Evolutionary conservation across 1,140 invertebrate species (phyloP).

Genomic region (Onthophagus taurus): DNA sequence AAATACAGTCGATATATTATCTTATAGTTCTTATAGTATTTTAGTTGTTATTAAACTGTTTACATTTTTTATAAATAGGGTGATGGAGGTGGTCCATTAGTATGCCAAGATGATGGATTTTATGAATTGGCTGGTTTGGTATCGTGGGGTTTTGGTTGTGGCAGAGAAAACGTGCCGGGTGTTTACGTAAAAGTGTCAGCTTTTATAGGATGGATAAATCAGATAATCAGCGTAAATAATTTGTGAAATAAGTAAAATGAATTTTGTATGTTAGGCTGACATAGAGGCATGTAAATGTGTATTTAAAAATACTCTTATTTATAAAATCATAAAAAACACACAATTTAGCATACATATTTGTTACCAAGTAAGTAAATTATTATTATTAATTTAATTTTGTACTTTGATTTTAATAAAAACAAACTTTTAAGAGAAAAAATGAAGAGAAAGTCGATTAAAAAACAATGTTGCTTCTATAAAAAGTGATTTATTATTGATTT

Average conservation of each 20-base stretch:
- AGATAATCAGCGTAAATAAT: constrained; percentile 92
- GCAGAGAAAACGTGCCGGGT: constrained; percentile 77
- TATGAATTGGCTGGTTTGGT: constrained; percentile 85
- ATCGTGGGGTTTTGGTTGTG: constrained; percentile 89
- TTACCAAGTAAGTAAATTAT: too few species aligned
- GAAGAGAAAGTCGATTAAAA: too few species aligned
- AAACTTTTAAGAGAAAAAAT: too few species aligned
- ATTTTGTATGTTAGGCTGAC: background rate
- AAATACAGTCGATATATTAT: too few species aligned
- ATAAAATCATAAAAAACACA: background rate
- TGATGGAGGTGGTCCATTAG: constrained; percentile 83
- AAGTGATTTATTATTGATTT: too few species aligned
- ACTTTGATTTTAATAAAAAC: too few species aligned
- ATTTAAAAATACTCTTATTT: background rate
- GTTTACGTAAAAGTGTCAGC: constrained; percentile 91
- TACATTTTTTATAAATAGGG: constrained; percentile 47
- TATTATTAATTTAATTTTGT: too few species aligned
- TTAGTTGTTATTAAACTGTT: constrained; percentile 3
- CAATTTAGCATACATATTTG: too few species aligned
- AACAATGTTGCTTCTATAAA: too few species aligned
- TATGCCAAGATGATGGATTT: constrained; percentile 87
- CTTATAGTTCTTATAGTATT: background rate
- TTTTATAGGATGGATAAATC: constrained; percentile 94
- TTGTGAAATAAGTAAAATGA: constrained; percentile 43
- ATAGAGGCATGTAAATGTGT: background rate